These are phyloP conservation scores for Scylla paramamosain DNA, from an alignment of 1,140 invertebrate genomes.

Conservation along the genomic window DNA sequence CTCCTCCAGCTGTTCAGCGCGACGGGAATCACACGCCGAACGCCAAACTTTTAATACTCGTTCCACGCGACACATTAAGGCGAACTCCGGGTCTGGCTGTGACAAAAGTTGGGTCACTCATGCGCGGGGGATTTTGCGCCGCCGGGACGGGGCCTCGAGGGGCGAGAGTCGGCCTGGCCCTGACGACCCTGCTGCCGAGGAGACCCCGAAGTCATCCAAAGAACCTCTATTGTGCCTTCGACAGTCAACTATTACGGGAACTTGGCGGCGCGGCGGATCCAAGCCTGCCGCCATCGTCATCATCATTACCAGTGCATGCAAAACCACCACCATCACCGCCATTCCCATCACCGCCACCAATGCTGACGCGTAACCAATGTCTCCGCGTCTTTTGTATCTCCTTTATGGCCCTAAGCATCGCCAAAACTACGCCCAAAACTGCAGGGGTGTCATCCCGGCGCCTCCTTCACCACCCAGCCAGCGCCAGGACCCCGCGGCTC, in stretches of 20 bases:
- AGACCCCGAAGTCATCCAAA: neutral
- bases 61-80: neutral
- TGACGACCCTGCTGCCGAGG: neutral
- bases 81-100: neutral
- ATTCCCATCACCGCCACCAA: neutral
- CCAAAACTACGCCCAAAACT: neutral
- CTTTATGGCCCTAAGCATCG: neutral
- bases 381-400: neutral
- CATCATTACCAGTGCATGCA: slow-evolving; percentile 31
- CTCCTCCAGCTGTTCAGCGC: neutral
- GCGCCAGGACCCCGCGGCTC: neutral
- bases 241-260: slow-evolving; percentile 1
- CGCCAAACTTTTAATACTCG: slow-evolving; percentile 13
- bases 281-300: neutral
- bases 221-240: neutral
- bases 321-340: neutral
- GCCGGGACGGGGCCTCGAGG: neutral
- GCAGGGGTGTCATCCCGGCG: neutral
- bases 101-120: neutral
- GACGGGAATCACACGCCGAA: neutral
- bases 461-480: neutral
- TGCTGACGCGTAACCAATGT: slow-evolving; percentile 3
- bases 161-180: neutral
- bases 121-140: neutral
- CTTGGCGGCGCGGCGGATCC: neutral